Evolutionary conservation across 2,888 invertebrate species (phyloP), one percentile per base, ranked within the genome.

Genomic region (Caenorhabditis zanzibari): DNA sequence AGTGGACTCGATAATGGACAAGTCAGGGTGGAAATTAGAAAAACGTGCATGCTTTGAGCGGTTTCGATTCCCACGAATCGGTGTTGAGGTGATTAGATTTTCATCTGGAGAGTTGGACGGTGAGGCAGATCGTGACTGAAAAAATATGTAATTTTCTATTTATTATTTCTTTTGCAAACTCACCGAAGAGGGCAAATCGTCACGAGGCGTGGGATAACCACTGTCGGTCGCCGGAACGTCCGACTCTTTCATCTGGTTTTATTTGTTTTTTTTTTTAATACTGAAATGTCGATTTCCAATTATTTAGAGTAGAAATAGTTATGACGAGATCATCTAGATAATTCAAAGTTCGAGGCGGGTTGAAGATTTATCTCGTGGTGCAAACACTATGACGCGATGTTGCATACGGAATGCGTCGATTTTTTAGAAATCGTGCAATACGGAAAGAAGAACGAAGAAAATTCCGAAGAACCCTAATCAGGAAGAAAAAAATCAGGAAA

Each of bases 201-300:
- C 76, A 38, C 82, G 59, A 32, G 82, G 82, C 3, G 82, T 82
- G 10, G 82, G 82, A 52, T 82, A 82, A 10, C 82, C 82, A 77
- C 82, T 82, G 44, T 82, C 82, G 0, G 82, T 63, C n/a, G 66
- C 12, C 22, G 76, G 72, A 54, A 49, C 14, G 26, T 82, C 82
- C 19, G 47, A 19, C 7, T 35, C 10, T 26, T 76, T 59, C 71
- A 71, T 69, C 16, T n/a, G 16, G 3, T n/a, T 24, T 12, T 52
- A 9, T 7, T 28, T n/a, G 3, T n/a, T 24, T 12, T 52, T 19
- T 7, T 28, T n/a, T 22, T 44, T 35, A 41, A 58, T 41, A 49
- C 6, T 52, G 26, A n/a, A 28, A 32, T 32, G 7, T 4, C 32
- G 7, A 32, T 32, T n/a, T n/a, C n/a, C n/a, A 32, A 32, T 32